Evolutionary conservation across 2,888 invertebrate species (phyloP), one percentile per base, ranked within the genome.

Genomic region (Galerucella pusilla): DNA sequence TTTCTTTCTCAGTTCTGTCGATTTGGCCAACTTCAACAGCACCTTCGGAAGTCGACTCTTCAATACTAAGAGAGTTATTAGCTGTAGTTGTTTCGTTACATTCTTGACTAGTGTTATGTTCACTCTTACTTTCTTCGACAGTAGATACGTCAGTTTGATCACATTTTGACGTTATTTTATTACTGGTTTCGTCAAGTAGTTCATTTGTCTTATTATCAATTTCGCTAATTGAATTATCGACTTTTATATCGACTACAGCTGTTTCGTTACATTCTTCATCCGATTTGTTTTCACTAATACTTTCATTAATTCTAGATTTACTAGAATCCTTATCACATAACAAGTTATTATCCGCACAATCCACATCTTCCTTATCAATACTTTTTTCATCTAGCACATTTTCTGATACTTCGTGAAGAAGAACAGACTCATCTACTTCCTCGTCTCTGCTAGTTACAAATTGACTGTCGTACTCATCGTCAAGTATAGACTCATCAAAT

Each of bases 401-500:
- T 25, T 63, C 63, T 61, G 25, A 14, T 16, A n/a, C 45, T 46
- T 66, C 60, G 1, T 66, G 16, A 20, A 68, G 67, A 2, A 63
- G 64, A n/a, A 57, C 35, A 60, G 16, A 45, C 28, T 73, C 73
- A 42, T 61, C 73, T 14, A 61, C 6, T 57, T 74, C 70, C 42
- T 68, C 68, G 14, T 68, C 54, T 16, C 63, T 64, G 20, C 20
- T 64, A 20, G 45, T 12, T 20, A 46, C 59, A 61, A 70, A 75
- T 11, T 71, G 63, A 12, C 67, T 70, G 5, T 49, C 63, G 10
- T 42, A 64, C 42, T 35, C 68, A 42, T 73, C 75, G 7, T 70
- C 57, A 59, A 70, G 70, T n/a, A 63, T 63, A 5, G 70, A 70
- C 20, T 70, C 70, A 35, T 70, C 70, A 7, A 72, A 45, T 71